Conservation (phyloP, 2,888 invertebrate species). For the Heliconius cydno region DNA sequence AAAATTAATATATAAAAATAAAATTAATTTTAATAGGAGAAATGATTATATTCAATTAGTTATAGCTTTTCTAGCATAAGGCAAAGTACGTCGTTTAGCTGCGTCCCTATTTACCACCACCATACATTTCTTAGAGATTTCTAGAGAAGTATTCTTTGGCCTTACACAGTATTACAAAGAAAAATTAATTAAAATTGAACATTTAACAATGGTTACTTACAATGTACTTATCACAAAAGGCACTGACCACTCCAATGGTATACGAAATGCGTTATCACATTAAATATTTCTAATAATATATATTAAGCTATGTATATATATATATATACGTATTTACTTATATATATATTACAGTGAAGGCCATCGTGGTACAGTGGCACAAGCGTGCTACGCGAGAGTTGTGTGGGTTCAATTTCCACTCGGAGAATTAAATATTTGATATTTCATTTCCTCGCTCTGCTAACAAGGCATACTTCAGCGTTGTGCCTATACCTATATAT, state of each 20-base stretch:
- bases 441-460: neutral
- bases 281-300: slow-evolving; percentile 43
- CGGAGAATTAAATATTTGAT: too few relatives aligned
- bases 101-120: neutral
- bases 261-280: slow-evolving; percentile 46
- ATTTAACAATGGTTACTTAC: slow-evolving; percentile 8
- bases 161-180: neutral
- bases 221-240: slow-evolving; percentile 38
- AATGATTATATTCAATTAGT: neutral
- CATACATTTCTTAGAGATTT: too few relatives aligned
- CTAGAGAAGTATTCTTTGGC: too few relatives aligned
- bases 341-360: too few relatives aligned
- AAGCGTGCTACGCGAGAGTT: too few relatives aligned
- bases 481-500: neutral
- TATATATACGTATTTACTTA: too few relatives aligned
- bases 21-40: neutral
- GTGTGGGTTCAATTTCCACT: too few relatives aligned
- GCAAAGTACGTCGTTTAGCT: too few relatives aligned
- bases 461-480: neutral
- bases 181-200: neutral
- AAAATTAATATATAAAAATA: too few relatives aligned
- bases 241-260: slow-evolving; percentile 59
- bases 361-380: too few relatives aligned
- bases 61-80: too few relatives aligned
- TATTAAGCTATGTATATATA: too few relatives aligned